Base-by-base conservation (phyloP, 1,140 invertebrate species). In the Psix sp. region DNA sequence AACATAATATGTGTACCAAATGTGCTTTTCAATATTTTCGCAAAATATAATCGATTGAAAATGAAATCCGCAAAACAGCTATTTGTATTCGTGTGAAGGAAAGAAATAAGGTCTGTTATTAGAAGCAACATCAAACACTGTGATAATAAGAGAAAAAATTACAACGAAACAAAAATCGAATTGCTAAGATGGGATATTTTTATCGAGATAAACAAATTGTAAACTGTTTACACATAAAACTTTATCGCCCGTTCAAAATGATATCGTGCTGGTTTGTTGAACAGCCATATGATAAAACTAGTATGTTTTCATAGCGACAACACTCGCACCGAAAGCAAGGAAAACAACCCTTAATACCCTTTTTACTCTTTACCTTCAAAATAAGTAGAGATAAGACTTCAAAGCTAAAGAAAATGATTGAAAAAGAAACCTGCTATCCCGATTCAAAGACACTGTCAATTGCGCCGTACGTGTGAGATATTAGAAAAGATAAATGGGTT, bases 271-370 rank as follows among this genome's bases (percentile, higher is more conserved):
- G 51, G 57, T 51, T 63, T 43, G 49, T 72, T 35, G 46, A 72
- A 63, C 45, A 63, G 52, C 59, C 62, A 56, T 66, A 66, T 62
- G 56, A 74, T 67, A 74, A 67, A 67, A 74, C 62, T 63, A 57
- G 56, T 56, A 51, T 74, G 62, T 73, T 74, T 74, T 74, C 62
- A 74, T 63, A 63, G 48, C 62, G 31, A 60, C 35, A 35, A 20
- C 11, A 35, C 26, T 62, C 35, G 40, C 46, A 31, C 42, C 15
- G 18, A 16, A 51, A 57, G 71, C 62, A 62, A 74, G 60, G 71
- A 62, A 67, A 74, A 74, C 71, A 74, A 67, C 56, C 71, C 51
- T 67, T 74, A 74, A 74, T 67, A 60, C 57, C 24, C 56, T 36
- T 63, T 74, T 49, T 36, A 63, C 57, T 67, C 38, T 48, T 66